Percentiles rank a stretch among this genome's conserved stretches.
Conservation (phyloP, 2,113 vertebrate species). For the Pseudorectes ferrugineus region DNA sequence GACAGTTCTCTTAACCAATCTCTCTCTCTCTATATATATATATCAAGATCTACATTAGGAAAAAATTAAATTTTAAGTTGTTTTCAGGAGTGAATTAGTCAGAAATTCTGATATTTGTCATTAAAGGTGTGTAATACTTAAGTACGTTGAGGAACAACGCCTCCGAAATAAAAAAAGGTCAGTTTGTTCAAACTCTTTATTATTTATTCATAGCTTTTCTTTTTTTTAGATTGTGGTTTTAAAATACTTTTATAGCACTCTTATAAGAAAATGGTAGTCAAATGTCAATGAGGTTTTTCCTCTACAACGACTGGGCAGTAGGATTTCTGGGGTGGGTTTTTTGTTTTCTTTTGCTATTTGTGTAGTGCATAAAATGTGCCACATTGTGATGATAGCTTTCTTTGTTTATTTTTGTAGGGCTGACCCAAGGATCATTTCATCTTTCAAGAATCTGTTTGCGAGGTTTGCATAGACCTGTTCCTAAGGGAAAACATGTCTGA, state of each 20-base stretch:
- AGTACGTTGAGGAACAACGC: not conserved
- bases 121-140: not conserved
- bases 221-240: not conserved
- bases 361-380: not conserved
- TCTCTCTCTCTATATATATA: no score
- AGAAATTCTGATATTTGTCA: not conserved
- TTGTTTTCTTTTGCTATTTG: not conserved
- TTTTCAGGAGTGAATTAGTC: not conserved
- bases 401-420: not conserved
- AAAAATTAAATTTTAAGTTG: not conserved
- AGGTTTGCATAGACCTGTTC: not conserved
- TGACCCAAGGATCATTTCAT: not conserved
- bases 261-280: not conserved
- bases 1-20: no score
- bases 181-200: not conserved
- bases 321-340: not conserved
- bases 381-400: not conserved
- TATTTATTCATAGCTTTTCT: not conserved
- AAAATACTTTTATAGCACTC: not conserved
- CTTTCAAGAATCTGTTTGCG: not conserved
- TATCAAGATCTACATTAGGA: not conserved
- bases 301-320: not conserved
- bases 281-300: not conserved
- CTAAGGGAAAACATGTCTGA: conserved; percentile 1
- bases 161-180: not conserved